Evolutionary conservation across 1,140 invertebrate species (phyloP).

Genomic region (Penaeus vannamei): DNA sequence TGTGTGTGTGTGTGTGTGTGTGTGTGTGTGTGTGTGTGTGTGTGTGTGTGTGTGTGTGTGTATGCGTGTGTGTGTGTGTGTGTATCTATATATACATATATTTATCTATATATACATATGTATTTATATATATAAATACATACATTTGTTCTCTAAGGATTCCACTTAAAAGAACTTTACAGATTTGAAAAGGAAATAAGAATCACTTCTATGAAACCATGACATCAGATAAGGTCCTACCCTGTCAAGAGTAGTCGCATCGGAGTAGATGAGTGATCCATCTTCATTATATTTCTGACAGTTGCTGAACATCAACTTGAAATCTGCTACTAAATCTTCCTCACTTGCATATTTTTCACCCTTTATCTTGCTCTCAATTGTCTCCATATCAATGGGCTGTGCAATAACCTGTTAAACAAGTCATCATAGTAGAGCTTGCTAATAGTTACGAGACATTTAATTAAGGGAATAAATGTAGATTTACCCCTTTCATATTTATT

Average conservation of each 20-base stretch:
- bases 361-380: conserved; percentile 59
- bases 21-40: too few relatives aligned
- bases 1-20: too few relatives aligned
- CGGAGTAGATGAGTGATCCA: conserved; percentile 48
- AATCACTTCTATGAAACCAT: not conserved
- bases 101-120: too few relatives aligned
- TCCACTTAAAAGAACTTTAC: not conserved
- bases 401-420: conserved; percentile 50
- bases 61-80: too few relatives aligned
- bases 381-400: conserved; percentile 64
- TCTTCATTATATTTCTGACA: conserved; percentile 59
- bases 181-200: not conserved
- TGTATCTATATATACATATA: too few relatives aligned
- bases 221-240: not conserved
- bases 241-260: conserved; percentile 50
- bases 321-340: conserved; percentile 50
- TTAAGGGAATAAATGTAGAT: too few relatives aligned
- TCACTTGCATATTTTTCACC: conserved; percentile 54
- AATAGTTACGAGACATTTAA: too few relatives aligned
- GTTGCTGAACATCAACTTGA: conserved; percentile 58
- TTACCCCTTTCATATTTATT: too few relatives aligned
- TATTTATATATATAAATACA: too few relatives aligned
- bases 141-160: too few relatives aligned
- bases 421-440: not conserved
- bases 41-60: too few relatives aligned